phyloP scores from a whole-genome alignment of 2,797 vertebrate genomes.

The Acanthopagrus latus region DNA sequence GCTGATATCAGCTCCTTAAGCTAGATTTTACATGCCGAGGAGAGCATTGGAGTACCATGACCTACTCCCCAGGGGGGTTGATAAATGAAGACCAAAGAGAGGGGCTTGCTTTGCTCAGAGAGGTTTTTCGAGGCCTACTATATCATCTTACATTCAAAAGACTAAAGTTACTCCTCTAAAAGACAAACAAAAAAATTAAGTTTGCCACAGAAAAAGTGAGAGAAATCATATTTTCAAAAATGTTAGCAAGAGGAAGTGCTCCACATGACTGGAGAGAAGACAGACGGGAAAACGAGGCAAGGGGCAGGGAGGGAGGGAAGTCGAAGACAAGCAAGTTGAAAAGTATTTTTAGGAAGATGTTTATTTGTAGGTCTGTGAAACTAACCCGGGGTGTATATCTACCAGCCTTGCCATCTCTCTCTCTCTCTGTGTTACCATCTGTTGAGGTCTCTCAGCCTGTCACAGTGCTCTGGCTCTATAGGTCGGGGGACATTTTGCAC shows the following conservation, averaged over 20 bases:
- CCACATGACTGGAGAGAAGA: constrained; percentile 5
- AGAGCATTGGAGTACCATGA: constrained; percentile 72
- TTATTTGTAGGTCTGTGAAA: constrained; percentile 87
- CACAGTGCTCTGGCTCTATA: constrained; percentile 52
- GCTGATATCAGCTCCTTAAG: constrained; percentile 86
- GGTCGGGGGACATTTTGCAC: constrained; percentile 38
- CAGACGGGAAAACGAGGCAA: constrained; percentile 12
- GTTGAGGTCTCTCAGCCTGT: constrained; percentile 84
- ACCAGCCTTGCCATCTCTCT: constrained; percentile 71
- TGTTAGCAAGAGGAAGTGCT: constrained; percentile 13
- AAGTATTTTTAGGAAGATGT: constrained; percentile 87
- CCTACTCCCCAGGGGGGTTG: constrained; percentile 54
- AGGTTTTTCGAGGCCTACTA: constrained; percentile 26
- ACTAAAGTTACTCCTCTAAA: not conserved
- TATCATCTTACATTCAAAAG: constrained; percentile 43
- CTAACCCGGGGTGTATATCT: constrained; percentile 82
- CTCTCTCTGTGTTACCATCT: constrained; percentile 72
- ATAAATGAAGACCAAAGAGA: constrained; percentile 45
- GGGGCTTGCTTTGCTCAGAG: not conserved
- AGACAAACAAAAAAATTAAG: not conserved
- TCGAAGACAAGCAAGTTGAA: constrained; percentile 61
- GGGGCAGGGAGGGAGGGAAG: constrained; percentile 16
- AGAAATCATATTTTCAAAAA: not conserved
- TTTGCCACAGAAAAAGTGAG: not conserved
- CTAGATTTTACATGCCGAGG: constrained; percentile 72